These are phyloP conservation scores for Coturnix japonica DNA, from an alignment of 2,113 vertebrate genomes.

Conservation along the genomic window DNA sequence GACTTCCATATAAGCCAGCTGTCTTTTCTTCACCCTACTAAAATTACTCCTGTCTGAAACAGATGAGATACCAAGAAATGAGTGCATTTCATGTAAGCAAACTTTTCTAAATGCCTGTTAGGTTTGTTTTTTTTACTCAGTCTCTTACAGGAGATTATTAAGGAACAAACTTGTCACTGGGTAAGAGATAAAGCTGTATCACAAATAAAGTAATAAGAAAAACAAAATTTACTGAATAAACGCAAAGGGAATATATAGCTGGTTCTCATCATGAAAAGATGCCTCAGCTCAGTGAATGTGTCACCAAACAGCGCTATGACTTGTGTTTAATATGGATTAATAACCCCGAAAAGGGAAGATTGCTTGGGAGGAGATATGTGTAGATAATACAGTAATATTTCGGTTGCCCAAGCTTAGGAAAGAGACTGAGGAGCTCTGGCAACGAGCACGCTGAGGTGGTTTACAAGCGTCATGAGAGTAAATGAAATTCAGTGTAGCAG, in stretches of 20 bases:
- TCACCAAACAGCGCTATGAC: slow-evolving; percentile 42
- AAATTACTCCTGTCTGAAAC: slow-evolving; percentile 33
- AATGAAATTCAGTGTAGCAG: slow-evolving; percentile 52
- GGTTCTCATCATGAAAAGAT: slow-evolving; percentile 56
- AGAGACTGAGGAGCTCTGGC: slow-evolving; percentile 3
- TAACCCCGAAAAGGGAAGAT: slow-evolving; percentile 32
- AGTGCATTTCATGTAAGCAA: slow-evolving; percentile 46
- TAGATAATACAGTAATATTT: slow-evolving; percentile 22
- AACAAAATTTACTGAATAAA: slow-evolving; percentile 55
- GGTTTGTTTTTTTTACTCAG: slow-evolving; percentile 12
- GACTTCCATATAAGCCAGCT: not conserved
- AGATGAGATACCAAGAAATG: slow-evolving; percentile 39
- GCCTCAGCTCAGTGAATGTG: slow-evolving; percentile 42
- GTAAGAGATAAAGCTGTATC: slow-evolving; percentile 57
- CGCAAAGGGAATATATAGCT: slow-evolving; percentile 46
- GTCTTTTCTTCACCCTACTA: not conserved
- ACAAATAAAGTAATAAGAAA: slow-evolving; percentile 60
- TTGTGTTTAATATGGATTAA: slow-evolving; percentile 63
- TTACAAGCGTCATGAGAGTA: slow-evolving; percentile 32
- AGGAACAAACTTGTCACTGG: slow-evolving; percentile 55
- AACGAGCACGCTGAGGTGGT: slow-evolving; percentile 19
- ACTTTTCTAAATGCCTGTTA: slow-evolving; percentile 42
- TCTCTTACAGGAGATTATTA: slow-evolving; percentile 61
- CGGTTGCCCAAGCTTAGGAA: slow-evolving; percentile 25
- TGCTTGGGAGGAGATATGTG: slow-evolving; percentile 29